These are phyloP conservation scores for Limnephilus lunatus DNA, from an alignment of 2,888 invertebrate species.

Conservation along the genomic window DNA sequence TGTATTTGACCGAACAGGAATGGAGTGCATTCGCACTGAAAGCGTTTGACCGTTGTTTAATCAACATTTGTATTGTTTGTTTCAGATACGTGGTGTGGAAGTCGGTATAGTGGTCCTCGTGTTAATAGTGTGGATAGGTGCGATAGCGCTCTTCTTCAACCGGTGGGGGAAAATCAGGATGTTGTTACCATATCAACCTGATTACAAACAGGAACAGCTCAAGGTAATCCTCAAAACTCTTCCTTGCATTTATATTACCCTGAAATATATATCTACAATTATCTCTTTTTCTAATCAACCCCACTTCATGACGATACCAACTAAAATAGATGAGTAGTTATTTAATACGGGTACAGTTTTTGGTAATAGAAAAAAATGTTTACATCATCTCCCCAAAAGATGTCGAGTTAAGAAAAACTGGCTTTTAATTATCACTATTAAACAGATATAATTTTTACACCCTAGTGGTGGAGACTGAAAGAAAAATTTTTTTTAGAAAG, in stretches of 20 bases:
- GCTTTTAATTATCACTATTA: too few species aligned
- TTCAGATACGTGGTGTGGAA: slow-evolving; percentile 91
- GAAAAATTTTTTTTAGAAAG: too few species aligned
- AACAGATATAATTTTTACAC: too few species aligned
- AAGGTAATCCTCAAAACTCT: slow-evolving; percentile 76
- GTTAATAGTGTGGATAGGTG: slow-evolving; percentile 90
- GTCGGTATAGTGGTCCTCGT: slow-evolving; percentile 92
- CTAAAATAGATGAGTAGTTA: not conserved
- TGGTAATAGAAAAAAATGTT: too few species aligned
- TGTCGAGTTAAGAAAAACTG: too few species aligned
- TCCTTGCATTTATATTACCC: not conserved
- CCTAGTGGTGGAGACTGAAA: too few species aligned
- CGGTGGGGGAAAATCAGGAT: slow-evolving; percentile 94
- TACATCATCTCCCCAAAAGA: too few species aligned
- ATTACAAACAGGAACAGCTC: slow-evolving; percentile 91
- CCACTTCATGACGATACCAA: too few species aligned
- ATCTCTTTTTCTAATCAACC: not conserved
- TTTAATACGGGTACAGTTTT: not conserved
- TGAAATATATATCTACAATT: not conserved
- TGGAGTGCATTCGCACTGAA: too few species aligned
- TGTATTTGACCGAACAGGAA: not conserved
- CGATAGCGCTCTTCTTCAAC: slow-evolving; percentile 91
- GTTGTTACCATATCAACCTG: slow-evolving; percentile 93
- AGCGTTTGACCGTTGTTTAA: too few species aligned
- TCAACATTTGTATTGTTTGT: slow-evolving; percentile 34